Base-by-base conservation (phyloP, 1,140 invertebrate species). In the Drosophila mauritiana region DNA sequence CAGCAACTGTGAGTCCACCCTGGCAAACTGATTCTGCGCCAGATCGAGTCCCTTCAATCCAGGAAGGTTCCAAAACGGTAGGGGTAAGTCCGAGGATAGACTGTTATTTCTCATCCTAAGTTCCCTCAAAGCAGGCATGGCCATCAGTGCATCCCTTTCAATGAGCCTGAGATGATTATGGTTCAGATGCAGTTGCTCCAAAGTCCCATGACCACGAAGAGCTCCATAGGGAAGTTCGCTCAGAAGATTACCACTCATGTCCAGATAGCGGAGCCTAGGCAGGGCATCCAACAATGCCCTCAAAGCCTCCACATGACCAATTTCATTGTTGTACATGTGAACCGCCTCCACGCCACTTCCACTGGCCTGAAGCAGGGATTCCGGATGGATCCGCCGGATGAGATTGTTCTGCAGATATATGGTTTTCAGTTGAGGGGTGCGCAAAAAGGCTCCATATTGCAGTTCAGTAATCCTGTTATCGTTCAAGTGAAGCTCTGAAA, bases 41-140 rank as follows among this genome's bases (percentile, higher is more conserved):
- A 98, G 91, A 93, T 98, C 97, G 46, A 98, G 92, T 0, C 96
- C 96, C 92, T 97, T 97, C 4, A 97, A 92, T 7, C 95, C 94
- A 1, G 96, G 96, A 12, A 97, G 92, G 93, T 97, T 96, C 96
- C 96, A 97, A 80, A 96, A 95, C 1, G 96, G 96, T 65, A 94
- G 92, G 58, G 94, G 94, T 62, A 93, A 92, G 11, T 93, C 93
- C 77, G 95, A 94, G 1, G 94, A 94, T 15, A 97, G 90, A 5
- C 96, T 96, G 90, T 97, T 97, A 80, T 97, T 97, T 49, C 94
- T 94, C 54, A 97, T 93, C 74, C 96, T 93, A 17, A 98, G 93
- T 91, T 97, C 97, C 52, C 96, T 93, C 13, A 98, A 91, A 0
- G 96, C 96, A 1, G 97, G 97, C 95, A 97, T 96, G 13, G 95